These are phyloP conservation scores for Palythoa grandis DNA, from an alignment of 92 coral and sea anemone genomes.

Conservation along the genomic window DNA sequence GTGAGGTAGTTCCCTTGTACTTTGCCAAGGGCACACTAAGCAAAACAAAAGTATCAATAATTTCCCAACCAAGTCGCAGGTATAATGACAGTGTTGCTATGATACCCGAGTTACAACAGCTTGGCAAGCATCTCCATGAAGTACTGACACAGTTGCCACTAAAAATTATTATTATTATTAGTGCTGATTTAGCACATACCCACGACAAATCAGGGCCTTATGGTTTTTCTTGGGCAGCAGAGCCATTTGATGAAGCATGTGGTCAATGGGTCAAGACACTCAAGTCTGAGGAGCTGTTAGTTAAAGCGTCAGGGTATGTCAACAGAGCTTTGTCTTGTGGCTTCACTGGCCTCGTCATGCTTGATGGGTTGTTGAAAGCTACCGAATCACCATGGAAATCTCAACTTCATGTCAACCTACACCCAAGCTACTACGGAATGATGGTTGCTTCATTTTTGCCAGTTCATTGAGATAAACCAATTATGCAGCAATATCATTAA, in stretches of 20 bases:
- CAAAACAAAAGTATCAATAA: conserved; percentile 55
- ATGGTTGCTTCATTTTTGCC: conserved; percentile 76
- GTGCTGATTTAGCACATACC: conserved; percentile 80
- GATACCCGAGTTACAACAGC: conserved; percentile 72
- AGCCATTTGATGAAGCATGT: conserved; percentile 78
- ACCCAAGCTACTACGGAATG: conserved; percentile 87
- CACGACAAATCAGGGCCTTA: conserved; percentile 78
- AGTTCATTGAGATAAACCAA: background rate
- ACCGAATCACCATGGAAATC: conserved; percentile 52
- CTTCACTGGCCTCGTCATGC: conserved; percentile 74
- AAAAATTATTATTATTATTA: conserved; percentile 63
- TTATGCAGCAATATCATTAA: too few relatives aligned
- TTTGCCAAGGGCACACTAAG: conserved; percentile 54
- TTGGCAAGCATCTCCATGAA: conserved; percentile 53
- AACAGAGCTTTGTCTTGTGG: conserved; percentile 81
- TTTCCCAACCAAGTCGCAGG: conserved; percentile 85
- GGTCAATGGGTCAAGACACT: conserved; percentile 67
- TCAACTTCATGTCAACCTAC: conserved; percentile 60
- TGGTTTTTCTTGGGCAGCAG: conserved; percentile 80
- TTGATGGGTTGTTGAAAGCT: conserved; percentile 73
- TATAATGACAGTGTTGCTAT: conserved; percentile 68
- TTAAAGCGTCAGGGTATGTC: conserved; percentile 64
- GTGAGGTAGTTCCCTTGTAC: conserved; percentile 69
- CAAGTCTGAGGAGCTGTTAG: conserved; percentile 53
- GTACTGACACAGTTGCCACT: conserved; percentile 39